Percentiles rank a stretch among this genome's conserved stretches.
phyloP scores from a whole-genome alignment of 2,113 vertebrate genomes.

The Sterna hirundo region DNA sequence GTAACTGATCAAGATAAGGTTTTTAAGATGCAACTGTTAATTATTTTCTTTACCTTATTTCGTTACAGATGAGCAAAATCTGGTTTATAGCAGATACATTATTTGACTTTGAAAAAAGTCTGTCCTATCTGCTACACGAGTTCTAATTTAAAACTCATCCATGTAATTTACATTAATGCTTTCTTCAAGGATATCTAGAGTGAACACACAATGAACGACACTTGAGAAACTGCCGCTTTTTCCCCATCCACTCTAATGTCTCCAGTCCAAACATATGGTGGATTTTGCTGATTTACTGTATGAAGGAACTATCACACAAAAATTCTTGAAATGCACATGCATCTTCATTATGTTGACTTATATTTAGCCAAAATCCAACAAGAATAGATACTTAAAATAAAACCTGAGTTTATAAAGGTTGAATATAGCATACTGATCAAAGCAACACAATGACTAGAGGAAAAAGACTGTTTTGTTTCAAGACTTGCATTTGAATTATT shows the following conservation, averaged over 20 bases:
- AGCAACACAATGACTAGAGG: not conserved
- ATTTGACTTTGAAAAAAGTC: not conserved
- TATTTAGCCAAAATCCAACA: not conserved
- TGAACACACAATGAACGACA: not conserved
- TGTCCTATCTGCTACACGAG: not conserved
- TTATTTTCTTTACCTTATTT: not conserved
- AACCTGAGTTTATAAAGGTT: not conserved
- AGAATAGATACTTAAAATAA: not conserved
- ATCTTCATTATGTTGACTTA: not conserved
- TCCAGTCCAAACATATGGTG: not conserved
- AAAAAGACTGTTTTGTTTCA: not conserved
- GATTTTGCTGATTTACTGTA: not conserved
- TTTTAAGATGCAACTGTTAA: not conserved
- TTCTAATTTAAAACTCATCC: not conserved
- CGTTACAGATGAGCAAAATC: not conserved
- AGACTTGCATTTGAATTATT: not conserved
- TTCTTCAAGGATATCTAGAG: not conserved
- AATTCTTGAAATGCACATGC: not conserved
- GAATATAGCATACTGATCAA: not conserved
- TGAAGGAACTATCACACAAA: not conserved
- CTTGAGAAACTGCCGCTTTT: not conserved
- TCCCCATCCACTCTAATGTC: not conserved
- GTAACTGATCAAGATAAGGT: not conserved
- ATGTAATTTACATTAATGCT: not conserved
- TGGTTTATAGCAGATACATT: not conserved